A percentile compares a stretch with the other conserved stretches of the same genome.
Evolutionary conservation across 2,113 vertebrate species (phyloP).

Genomic region (Carollia perspicillata): DNA sequence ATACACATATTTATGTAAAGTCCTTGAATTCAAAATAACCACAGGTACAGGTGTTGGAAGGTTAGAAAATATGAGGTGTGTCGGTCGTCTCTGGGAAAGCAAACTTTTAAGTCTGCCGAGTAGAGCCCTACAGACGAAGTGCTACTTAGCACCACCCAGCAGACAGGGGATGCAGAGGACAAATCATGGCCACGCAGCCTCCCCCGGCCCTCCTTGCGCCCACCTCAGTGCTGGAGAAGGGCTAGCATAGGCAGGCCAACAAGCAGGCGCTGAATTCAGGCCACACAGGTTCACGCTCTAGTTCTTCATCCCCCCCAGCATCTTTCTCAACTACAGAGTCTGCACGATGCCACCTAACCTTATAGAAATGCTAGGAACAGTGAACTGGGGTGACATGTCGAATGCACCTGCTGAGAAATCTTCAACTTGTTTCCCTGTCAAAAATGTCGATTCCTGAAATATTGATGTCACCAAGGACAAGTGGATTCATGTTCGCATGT

Average conservation of each 20-base stretch:
- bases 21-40: neutral
- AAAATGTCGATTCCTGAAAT: neutral
- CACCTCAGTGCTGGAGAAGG: neutral
- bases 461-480: neutral
- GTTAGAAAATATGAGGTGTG: neutral
- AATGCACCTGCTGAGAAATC: neutral
- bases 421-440: conserved; percentile 1
- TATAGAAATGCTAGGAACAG: neutral
- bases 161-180: neutral
- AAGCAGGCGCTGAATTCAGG: neutral
- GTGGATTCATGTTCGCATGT: neutral
- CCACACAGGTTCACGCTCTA: neutral
- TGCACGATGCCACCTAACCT: neutral
- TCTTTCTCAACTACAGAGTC: neutral
- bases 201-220: neutral
- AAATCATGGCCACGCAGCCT: neutral
- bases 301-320: neutral
- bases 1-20: neutral
- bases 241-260: neutral
- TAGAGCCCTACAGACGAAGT: neutral
- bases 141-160: neutral
- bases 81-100: neutral
- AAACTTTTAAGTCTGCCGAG: neutral
- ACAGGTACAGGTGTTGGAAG: neutral
- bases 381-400: neutral